phyloP scores from a whole-genome alignment of 2,113 vertebrate genomes.

The Gobiocypris rarus region DNA sequence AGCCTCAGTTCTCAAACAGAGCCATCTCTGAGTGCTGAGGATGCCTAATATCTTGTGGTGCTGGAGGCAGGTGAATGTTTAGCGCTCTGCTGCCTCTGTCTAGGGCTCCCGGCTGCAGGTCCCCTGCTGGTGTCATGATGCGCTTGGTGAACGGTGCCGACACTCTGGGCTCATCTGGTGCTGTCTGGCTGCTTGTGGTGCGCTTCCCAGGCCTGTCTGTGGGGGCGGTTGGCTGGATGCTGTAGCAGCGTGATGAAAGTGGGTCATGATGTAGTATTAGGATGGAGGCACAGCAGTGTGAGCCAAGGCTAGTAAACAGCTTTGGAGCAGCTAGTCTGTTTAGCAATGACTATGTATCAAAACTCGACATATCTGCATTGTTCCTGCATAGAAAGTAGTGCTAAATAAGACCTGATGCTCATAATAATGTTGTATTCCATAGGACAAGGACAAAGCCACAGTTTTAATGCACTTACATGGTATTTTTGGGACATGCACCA shows the following conservation, averaged over 20 bases:
- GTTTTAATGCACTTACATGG: not conserved
- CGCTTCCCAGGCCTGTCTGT: constrained; percentile 15
- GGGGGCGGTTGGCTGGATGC: constrained; percentile 51
- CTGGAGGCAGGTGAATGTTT: constrained; percentile 22
- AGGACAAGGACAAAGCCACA: not conserved
- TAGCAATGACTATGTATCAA: not conserved
- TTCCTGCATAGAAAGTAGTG: not conserved
- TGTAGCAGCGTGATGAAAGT: constrained; percentile 63
- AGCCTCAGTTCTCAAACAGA: not conserved
- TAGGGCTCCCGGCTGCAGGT: constrained; percentile 31
- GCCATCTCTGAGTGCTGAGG: not conserved
- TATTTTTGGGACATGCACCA: not conserved
- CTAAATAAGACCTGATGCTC: not conserved
- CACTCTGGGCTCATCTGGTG: constrained; percentile 49
- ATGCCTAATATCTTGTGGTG: constrained; percentile 30
- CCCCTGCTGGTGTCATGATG: constrained; percentile 30
- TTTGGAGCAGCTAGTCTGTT: constrained; percentile 59
- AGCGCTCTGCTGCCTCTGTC: constrained; percentile 35
- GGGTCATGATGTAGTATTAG: constrained; percentile 74
- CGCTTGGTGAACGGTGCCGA: constrained; percentile 11
- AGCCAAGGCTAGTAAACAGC: constrained; percentile 67
- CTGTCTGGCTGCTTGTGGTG: constrained; percentile 34
- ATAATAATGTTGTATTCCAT: not conserved
- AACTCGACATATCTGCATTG: not conserved
- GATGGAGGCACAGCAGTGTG: constrained; percentile 67